These are phyloP conservation scores for Nibea albiflora DNA, from an alignment of 2,113 vertebrate species.

Conservation along the genomic window DNA sequence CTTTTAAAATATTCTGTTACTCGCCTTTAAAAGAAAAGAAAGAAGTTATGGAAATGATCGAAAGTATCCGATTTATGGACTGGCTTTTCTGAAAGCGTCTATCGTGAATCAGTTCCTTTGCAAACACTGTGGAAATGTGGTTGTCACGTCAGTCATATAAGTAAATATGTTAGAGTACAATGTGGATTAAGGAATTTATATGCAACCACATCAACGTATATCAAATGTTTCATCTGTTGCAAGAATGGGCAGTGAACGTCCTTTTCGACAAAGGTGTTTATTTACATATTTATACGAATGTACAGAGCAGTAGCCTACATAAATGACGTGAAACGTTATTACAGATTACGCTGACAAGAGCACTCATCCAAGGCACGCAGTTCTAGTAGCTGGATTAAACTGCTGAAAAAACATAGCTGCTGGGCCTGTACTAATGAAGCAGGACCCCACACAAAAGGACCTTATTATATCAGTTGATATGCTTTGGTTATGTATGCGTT, in stretches of 20 bases:
- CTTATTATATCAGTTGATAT: background rate
- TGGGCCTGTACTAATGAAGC: background rate
- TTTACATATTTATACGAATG: constrained; percentile 37
- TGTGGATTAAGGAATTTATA: background rate
- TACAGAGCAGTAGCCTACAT: constrained; percentile 26
- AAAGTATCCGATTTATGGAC: background rate
- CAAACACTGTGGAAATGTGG: background rate
- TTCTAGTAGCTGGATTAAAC: background rate
- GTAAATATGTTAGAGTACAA: background rate
- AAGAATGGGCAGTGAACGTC: background rate
- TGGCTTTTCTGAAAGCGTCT: constrained; percentile 3
- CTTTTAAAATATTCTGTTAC: background rate
- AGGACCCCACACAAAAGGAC: background rate
- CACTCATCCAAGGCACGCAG: constrained; percentile 52
- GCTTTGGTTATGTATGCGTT: background rate
- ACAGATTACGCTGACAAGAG: constrained; percentile 11
- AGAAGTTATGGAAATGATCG: background rate
- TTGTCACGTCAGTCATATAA: background rate
- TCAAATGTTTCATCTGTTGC: background rate
- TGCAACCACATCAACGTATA: background rate
- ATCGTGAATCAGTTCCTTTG: constrained; percentile 36
- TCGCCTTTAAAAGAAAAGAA: rapidly evolving
- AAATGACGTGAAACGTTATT: constrained; percentile 39
- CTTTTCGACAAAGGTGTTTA: constrained; percentile 33
- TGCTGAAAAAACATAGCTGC: background rate